Evolutionary conservation across 1,140 invertebrate species (phyloP).

Genomic region (Holcopasites calliopsidis): DNA sequence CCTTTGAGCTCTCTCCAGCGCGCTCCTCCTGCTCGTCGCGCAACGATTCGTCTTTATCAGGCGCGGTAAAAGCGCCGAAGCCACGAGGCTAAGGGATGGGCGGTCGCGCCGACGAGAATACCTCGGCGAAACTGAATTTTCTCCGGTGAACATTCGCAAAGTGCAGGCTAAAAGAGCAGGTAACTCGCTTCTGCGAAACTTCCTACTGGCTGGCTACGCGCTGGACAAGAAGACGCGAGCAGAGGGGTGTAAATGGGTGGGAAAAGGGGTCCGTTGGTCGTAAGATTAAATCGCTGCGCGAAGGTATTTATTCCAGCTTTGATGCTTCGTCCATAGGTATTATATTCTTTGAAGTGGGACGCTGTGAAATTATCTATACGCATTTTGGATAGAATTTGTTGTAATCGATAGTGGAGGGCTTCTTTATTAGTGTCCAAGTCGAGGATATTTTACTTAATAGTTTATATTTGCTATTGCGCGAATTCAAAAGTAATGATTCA

Average conservation of each 20-base stretch:
- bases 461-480: too few species aligned
- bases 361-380: too few species aligned
- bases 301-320: constrained; percentile 50
- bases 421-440: too few species aligned
- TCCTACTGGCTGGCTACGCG: constrained; percentile 8
- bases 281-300: constrained; percentile 41
- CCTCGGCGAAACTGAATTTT: constrained; percentile 66
- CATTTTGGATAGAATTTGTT: too few species aligned
- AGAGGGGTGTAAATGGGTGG: not conserved
- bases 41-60: constrained; percentile 41
- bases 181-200: constrained; percentile 67
- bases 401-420: too few species aligned
- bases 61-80: not conserved
- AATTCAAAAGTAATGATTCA: too few species aligned
- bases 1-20: not conserved
- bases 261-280: not conserved
- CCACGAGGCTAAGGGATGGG: not conserved
- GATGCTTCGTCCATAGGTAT: constrained; percentile 1
- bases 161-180: constrained; percentile 68
- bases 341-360: constrained; percentile 17
- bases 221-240: not conserved
- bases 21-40: not conserved
- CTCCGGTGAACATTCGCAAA: constrained; percentile 58
- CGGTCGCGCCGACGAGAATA: constrained; percentile 48
- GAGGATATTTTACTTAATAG: too few species aligned